These are phyloP conservation scores for Saturnia japonica DNA, from an alignment of 2,888 invertebrate species.

Conservation along the genomic window DNA sequence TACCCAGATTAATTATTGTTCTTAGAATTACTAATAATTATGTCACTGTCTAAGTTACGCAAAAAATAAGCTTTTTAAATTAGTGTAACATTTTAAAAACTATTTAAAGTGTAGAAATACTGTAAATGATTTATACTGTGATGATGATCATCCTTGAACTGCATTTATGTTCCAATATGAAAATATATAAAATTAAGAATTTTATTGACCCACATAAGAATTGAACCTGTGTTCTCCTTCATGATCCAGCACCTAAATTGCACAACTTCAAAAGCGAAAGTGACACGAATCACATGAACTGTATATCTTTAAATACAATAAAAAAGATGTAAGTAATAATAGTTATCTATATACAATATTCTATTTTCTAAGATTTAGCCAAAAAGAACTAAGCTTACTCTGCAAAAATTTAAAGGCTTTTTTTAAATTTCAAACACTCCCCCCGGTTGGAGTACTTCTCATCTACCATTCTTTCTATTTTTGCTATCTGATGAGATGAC, in stretches of 20 bases:
- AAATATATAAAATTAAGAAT: neutral
- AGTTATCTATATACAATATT: neutral
- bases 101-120: too few species aligned
- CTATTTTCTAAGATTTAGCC: neutral
- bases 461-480: neutral
- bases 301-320: too few species aligned
- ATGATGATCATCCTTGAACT: neutral
- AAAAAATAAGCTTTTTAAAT: too few species aligned
- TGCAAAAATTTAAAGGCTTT: too few species aligned
- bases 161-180: neutral
- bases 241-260: neutral
- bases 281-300: neutral
- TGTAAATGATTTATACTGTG: neutral
- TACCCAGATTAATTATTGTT: neutral
- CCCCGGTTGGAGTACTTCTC: neutral
- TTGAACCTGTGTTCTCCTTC: neutral
- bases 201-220: neutral
- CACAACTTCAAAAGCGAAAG: neutral
- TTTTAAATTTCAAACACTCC: neutral
- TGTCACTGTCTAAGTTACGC: too few species aligned
- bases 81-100: too few species aligned
- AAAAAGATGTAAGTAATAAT: neutral
- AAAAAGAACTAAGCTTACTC: neutral
- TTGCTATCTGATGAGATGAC: neutral
- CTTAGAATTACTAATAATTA: too few species aligned